Percentiles rank a stretch among this genome's conserved stretches.
These are phyloP conservation scores for Caenorhabditis sp. DNA, from an alignment of 2,888 invertebrate species.

Conservation along the genomic window DNA sequence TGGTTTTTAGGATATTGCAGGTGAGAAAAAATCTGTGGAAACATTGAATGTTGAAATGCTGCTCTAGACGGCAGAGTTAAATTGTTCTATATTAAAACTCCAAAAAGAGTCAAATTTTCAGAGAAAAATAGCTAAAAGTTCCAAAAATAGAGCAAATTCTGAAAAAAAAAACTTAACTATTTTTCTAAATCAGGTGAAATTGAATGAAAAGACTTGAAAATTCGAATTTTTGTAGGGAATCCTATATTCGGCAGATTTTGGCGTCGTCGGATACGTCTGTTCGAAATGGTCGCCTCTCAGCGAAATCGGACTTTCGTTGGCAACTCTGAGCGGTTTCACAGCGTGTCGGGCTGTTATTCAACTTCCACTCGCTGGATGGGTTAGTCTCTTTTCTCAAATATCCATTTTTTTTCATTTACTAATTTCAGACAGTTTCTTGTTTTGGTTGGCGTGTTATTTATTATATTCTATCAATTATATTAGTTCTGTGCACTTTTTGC, in stretches of 20 bases:
- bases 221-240: constrained; percentile 24
- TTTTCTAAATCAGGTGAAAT: too few species aligned
- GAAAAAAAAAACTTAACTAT: too few species aligned
- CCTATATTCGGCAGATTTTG: constrained; percentile 47
- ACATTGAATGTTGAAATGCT: not conserved
- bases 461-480: constrained; percentile 37
- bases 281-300: constrained; percentile 40
- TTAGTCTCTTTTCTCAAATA: constrained; percentile 3
- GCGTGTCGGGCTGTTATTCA: constrained; percentile 43
- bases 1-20: constrained; percentile 39
- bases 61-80: too few species aligned
- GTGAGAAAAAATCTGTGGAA: too few species aligned
- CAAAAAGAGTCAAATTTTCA: too few species aligned
- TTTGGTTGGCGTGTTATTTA: constrained; percentile 47
- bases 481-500: constrained; percentile 15
- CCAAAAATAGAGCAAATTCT: too few species aligned
- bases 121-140: too few species aligned
- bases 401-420: not conserved
- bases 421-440: constrained; percentile 34
- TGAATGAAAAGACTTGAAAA: too few species aligned
- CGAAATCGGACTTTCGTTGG: constrained; percentile 39
- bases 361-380: constrained; percentile 47
- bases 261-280: constrained; percentile 45
- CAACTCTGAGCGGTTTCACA: constrained; percentile 42
- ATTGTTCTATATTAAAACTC: too few species aligned